Base-by-base conservation (phyloP, 2,888 invertebrate genomes). In the Drosophila nr. medialis region DNA sequence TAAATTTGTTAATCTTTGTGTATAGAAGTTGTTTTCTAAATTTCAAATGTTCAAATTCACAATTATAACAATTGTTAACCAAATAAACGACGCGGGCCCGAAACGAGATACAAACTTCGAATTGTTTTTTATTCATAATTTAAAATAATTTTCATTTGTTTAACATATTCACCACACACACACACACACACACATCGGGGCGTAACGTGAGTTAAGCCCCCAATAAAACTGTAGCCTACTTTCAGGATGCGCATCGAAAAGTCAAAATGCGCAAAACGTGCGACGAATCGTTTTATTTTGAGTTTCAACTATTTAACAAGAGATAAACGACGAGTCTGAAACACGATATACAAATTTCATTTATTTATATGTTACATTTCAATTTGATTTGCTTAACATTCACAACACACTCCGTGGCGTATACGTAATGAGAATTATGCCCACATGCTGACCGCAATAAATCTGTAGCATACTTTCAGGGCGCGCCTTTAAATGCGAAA, bases 381-480 rank as follows among this genome's bases (percentile, higher is more conserved):
- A 4, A 13, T 50, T 15, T 21, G 40, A 49, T 18, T 61, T 53
- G 34, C 45, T 36, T 32, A 18, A 50, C 54, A 38, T 42, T 54
- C 50, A 42, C 45, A 53, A 21, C 45, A 59, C 29, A 51, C 32
- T 27, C 24, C 53, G 49, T 38, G 61, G 67, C 80, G 77, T 78
- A 78, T 78, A 49, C 79, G 71, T 59, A 64, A 70, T 73, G 21
- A 54, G 50, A 27, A 24, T 29, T 54, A 34, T 34, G 54, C 29
- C 49, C 56, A 45, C 45, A 24, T 45, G 45, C 45, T 45, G 45
- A 13, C 21, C 45, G 64, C 55, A 50, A 40, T 38, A 34, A 58
- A 55, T 64, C 15, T 73, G 75, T 81, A 72, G 89, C 84, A 83
- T 88, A 86, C 81, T 79, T 88, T 83, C 55, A 69, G 83, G 89